Evolutionary conservation across 2,113 vertebrate species (phyloP).

Genomic region (Phyllopteryx taeniolatus): DNA sequence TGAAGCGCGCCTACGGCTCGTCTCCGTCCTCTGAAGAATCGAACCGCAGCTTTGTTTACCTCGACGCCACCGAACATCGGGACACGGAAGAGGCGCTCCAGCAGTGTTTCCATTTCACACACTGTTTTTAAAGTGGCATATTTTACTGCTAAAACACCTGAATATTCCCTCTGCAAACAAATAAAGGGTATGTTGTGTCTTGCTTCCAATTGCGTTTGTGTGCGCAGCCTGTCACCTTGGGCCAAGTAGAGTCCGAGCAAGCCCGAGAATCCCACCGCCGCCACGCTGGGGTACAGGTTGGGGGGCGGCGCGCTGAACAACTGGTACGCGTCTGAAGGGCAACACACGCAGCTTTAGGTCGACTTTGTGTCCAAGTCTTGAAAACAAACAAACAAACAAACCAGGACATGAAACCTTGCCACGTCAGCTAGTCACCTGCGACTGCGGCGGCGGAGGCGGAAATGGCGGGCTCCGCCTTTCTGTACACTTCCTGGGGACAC

Average conservation of each 20-base stretch:
- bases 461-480: conserved; percentile 77
- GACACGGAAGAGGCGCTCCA: too few species aligned
- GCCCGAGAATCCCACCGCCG: conserved; percentile 85
- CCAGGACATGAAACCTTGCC: not conserved
- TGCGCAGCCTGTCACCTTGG: conserved; percentile 75
- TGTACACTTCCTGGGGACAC: conserved; percentile 73
- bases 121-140: too few species aligned
- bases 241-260: conserved; percentile 87
- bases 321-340: conserved; percentile 72
- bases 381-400: too few species aligned
- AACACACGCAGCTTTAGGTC: too few species aligned
- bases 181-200: too few species aligned
- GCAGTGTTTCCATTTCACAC: too few species aligned
- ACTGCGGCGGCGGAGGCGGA: conserved; percentile 70
- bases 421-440: conserved; percentile 71
- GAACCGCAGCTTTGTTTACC: too few species aligned
- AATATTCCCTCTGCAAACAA: too few species aligned
- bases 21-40: too few species aligned
- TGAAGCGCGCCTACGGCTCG: too few species aligned
- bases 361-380: not conserved
- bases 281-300: conserved; percentile 87
- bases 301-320: conserved; percentile 85
- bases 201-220: not conserved
- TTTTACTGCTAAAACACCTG: too few species aligned
- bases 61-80: too few species aligned